A percentile compares a stretch with the other conserved stretches of the same genome.
Evolutionary conservation across 2,113 vertebrate species (phyloP).

Genomic region (Vicugna pacos): DNA sequence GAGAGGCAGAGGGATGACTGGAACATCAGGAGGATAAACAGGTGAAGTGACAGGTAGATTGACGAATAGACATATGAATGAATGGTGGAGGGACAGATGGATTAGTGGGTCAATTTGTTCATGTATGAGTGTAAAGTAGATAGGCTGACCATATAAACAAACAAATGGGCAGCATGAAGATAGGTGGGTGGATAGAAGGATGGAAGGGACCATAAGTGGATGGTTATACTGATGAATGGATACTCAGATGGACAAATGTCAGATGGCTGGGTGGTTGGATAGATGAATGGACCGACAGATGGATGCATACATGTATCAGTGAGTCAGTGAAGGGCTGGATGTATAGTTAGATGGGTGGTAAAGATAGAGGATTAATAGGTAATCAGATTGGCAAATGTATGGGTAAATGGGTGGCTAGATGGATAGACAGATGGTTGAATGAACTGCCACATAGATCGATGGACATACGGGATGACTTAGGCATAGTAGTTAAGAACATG

Average conservation of each 20-base stretch:
- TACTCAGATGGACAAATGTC: background rate
- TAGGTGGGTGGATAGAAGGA: background rate
- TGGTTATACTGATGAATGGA: background rate
- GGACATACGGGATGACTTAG: background rate
- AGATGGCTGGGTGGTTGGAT: background rate
- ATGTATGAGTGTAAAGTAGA: background rate
- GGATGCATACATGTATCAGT: background rate
- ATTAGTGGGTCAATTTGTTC: background rate
- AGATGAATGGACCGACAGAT: background rate
- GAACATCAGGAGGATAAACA: background rate
- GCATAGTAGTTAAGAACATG: background rate
- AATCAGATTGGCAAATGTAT: background rate
- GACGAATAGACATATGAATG: background rate
- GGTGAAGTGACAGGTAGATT: background rate
- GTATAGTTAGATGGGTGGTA: background rate
- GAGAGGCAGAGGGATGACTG: background rate
- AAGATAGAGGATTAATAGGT: background rate
- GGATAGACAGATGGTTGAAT: background rate
- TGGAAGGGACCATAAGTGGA: background rate
- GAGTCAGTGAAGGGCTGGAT: background rate
- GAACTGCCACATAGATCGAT: background rate
- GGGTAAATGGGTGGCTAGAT: background rate
- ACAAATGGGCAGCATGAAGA: background rate
- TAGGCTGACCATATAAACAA: background rate
- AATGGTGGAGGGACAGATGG: background rate